Percentiles rank a stretch among this genome's conserved stretches.
These are phyloP conservation scores for Ooceraea biroi DNA, from an alignment of 1,140 invertebrate genomes.

Conservation along the genomic window DNA sequence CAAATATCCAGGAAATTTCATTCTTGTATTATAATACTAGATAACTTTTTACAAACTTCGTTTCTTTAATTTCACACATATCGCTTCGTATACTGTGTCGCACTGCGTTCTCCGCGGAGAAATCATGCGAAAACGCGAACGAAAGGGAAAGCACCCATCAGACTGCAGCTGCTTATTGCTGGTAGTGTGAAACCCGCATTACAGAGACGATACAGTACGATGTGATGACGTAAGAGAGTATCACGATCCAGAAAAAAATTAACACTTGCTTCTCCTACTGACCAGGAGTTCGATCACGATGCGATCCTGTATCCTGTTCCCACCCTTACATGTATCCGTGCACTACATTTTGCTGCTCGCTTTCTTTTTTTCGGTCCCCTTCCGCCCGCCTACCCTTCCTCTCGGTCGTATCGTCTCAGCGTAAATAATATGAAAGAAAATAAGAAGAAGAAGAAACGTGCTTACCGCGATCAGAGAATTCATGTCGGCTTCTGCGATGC, in stretches of 20 bases:
- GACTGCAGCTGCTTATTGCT: background rate
- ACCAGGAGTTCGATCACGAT: background rate
- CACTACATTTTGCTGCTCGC: slow-evolving; percentile 18
- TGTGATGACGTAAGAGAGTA: no score
- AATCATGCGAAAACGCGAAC: background rate
- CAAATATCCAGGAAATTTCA: background rate
- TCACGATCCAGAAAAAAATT: background rate
- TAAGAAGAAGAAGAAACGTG: slow-evolving; percentile 72
- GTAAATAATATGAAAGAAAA: slow-evolving; percentile 64
- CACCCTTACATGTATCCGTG: background rate
- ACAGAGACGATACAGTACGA: background rate
- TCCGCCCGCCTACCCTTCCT: slow-evolving; percentile 34
- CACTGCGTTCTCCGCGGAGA: background rate
- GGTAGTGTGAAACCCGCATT: background rate
- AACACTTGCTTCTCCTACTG: background rate
- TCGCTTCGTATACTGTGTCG: background rate
- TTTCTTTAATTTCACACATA: background rate
- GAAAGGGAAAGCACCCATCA: background rate
- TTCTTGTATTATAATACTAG: background rate
- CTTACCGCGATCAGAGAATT: slow-evolving; percentile 86
- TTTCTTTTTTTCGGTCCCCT: slow-evolving; percentile 46
- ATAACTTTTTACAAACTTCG: background rate
- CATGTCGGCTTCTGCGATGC: slow-evolving; percentile 86
- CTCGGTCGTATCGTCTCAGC: slow-evolving; percentile 22
- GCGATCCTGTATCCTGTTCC: no score